Evolutionary conservation across 2,797 vertebrate genomes (phyloP), one percentile per base, ranked within the genome.

Genomic region (Acridotheres tristis): DNA sequence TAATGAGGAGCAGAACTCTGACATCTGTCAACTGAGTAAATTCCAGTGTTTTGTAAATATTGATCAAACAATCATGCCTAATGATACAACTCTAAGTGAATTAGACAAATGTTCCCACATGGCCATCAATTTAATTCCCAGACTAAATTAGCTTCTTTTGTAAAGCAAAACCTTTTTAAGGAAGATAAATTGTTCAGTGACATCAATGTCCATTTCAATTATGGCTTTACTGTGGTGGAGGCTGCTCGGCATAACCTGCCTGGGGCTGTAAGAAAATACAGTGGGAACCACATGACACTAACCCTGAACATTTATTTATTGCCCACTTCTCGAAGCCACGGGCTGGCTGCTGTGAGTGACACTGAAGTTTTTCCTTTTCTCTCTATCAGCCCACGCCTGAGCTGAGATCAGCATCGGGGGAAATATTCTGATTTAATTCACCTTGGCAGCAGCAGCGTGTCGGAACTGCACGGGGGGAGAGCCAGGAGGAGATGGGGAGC

Each of bases 41-140:
- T 95, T 83, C 40, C 73, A 93, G 76, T 85, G 73, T 96, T 97
- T 94, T 91, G 94, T 94, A 97, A 96, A 96, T 97, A 98, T 97
- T 92, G 97, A 98, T 97, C 95, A 95, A 80, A 85, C 91, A 90
- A 97, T 97, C 97, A 95, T 83, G 83, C 90, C 85, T 97, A 97
- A 97, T 96, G 97, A 97, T 95, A 95, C 77, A 92, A 86, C 67
- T 79, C 93, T 73, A 97, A 98, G 89, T 97, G 97, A 97, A 96
- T 97, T 94, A 97, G 96, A 97, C 96, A 93, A 96, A 96, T 82
- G 89, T 89, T 96, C 95, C 96, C 94, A 80, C 85, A 34, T 55
- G 96, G 92, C 96, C 91, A 94, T 97, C 96, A 96, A 92, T 96
- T 97, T 97, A 96, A 97, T 97, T 97, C 88, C 94, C 89, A 92